Base-by-base conservation (phyloP, 1,140 invertebrate species). In the Hestina assimilis region DNA sequence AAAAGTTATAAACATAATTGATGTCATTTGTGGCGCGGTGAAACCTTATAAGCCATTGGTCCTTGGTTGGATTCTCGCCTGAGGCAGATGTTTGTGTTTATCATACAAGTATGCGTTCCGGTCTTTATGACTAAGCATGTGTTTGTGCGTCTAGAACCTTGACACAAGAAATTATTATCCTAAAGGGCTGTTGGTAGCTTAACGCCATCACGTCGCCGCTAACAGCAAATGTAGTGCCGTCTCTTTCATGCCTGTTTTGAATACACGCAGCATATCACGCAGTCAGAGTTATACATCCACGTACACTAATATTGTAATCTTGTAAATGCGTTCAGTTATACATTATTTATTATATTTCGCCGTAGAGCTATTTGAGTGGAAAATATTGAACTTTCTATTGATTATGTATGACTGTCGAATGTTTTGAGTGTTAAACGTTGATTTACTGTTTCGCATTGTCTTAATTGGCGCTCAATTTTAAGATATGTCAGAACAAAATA, bases 221-320 rank as follows among this genome's bases (percentile, higher is more conserved):
- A n/a, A n/a, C n/a, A n/a, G 14, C 3, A 14, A n/a, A n/a, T 14
- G 11, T 23, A 6, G 28, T 31, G n/a, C 0, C 7, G 19, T 35
- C 45, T 12, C 19, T 19, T 21, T 48, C 15, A 14, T 8, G 9
- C 7, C 9, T 17, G 9, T 14, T 21, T 20, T 19, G 7, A 3
- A 14, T 29, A 17, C 11, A n/a, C 19, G 4, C 9, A 31, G 31
- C 42, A 28, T 24, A 40, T 20, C 15, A 23, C 61, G 62, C 58
- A 23, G 17, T 15, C 31, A 33, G 4, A 12, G 8, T 31, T 42
- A 6, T 31, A 31, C 35, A 3, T n/a, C 33, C 2, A 33, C 6
- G 15, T 21, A 42, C 46, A 77, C 79, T 86, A 84, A 84, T 87
- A 87, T 83, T 80, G 83, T 84, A 84, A 86, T 86, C 77, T 83